Percentiles rank a stretch among this genome's conserved stretches.
These are phyloP conservation scores for Ciconia boyciana DNA, from an alignment of 2,113 vertebrate species.

Conservation along the genomic window DNA sequence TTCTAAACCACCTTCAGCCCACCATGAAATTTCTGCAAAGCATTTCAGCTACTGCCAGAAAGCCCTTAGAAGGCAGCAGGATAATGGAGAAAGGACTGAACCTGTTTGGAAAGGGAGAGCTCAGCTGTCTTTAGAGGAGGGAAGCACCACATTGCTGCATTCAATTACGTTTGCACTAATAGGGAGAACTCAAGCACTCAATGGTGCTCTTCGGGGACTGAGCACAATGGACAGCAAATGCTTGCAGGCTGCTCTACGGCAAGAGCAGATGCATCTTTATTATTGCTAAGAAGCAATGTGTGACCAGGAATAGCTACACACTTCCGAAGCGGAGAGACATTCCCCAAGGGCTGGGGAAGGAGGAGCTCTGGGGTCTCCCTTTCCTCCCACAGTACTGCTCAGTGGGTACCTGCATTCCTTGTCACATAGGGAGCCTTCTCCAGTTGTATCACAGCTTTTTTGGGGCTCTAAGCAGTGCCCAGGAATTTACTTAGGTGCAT, in stretches of 20 bases:
- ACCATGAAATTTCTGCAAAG: background rate
- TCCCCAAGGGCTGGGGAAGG: background rate
- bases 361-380: background rate
- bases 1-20: background rate
- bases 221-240: background rate
- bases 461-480: background rate
- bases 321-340: background rate
- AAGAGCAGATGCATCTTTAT: background rate
- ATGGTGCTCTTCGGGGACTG: background rate
- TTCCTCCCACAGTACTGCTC: background rate
- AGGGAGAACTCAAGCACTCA: background rate
- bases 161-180: background rate
- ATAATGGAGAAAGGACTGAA: background rate
- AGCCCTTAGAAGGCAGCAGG: background rate
- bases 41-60: background rate
- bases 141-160: background rate
- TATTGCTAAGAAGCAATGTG: background rate
- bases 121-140: background rate
- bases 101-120: background rate
- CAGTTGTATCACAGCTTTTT: accelerated
- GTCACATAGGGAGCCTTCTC: background rate
- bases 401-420: too few relatives aligned
- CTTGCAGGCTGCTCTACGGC: background rate
- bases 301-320: background rate
- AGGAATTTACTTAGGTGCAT: background rate